Evolutionary conservation across 1,140 invertebrate species (phyloP), one percentile per base, ranked within the genome.

Genomic region (Penaeus vannamei): DNA sequence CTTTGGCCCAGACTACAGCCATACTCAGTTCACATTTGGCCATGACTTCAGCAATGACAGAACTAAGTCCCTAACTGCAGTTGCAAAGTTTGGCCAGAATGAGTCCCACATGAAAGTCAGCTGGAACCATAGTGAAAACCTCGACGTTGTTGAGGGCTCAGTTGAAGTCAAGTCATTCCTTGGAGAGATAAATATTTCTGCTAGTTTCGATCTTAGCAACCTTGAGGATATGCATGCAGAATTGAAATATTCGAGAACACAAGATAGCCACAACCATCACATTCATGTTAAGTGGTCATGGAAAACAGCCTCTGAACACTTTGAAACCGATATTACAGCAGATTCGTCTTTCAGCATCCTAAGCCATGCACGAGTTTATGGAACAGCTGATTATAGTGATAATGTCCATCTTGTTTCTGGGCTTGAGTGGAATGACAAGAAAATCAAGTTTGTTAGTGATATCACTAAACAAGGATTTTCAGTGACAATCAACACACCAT

Each of bases 81-180:
- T 72, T 26, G 66, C 66, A n/a, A 32, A 72, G 32, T 72, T 72
- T 72, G 66, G n/a, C 12, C 10, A 32, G n/a, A n/a, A 2, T 26
- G n/a, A 72, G 66, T 72, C 66, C 0, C 19, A n/a, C 66, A 22
- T 72, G 12, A n/a, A 72, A 8, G 20, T 32, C 23, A n/a, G 19
- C n/a, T 72, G 66, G 66, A 72, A n/a, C 66, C 66, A n/a, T 19
- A 72, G 66, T 72, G 66, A 72, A 72, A 32, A 72, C 32, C 32
- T 26, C 19, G 32, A 32, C n/a, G 23, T 20, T 72, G n/a, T 72
- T 72, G 32, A 72, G 10, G 66, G 66, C 20, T 26, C n/a, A 32
- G 32, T 72, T 72, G 66, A 72, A 72, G 23, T 72, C 19, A 72
- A 72, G 66, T 72, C 66, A 20, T 72, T 72, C 66, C 8, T 72